Evolutionary conservation across 2,888 invertebrate species (phyloP).

Genomic region (Agrilus biguttatus): DNA sequence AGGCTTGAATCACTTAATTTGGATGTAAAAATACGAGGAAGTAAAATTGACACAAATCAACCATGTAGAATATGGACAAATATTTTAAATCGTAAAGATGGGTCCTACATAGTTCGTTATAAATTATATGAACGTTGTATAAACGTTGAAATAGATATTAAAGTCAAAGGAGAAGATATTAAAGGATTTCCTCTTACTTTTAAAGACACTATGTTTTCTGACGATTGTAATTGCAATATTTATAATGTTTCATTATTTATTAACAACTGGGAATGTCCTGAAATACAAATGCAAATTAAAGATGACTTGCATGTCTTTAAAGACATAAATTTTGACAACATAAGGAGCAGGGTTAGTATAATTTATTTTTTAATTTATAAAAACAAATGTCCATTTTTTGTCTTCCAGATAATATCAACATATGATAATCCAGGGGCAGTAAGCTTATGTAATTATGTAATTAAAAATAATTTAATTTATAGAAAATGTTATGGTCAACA

Average conservation of each 20-base stretch:
- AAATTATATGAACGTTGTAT: constrained; percentile 62
- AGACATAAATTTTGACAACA: constrained; percentile 52
- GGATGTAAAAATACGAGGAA: constrained; percentile 42
- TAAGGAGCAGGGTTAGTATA: constrained; percentile 31
- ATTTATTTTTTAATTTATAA: background rate
- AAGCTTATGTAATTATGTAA: constrained; percentile 80
- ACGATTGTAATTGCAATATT: constrained; percentile 73
- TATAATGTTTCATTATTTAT: constrained; percentile 49
- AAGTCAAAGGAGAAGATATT: constrained; percentile 46
- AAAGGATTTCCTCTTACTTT: constrained; percentile 48
- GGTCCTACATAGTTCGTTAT: constrained; percentile 70
- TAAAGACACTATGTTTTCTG: constrained; percentile 57
- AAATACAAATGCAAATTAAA: constrained; percentile 52
- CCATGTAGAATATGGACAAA: constrained; percentile 62
- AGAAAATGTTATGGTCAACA: constrained; percentile 87
- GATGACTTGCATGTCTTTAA: constrained; percentile 55
- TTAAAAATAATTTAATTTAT: constrained; percentile 70
- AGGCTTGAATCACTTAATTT: constrained; percentile 17
- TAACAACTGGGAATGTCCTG: constrained; percentile 47
- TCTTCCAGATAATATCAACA: constrained; percentile 36
- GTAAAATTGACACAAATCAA: constrained; percentile 31
- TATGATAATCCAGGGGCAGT: constrained; percentile 68
- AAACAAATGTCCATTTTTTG: constrained; percentile 3
- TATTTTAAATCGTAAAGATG: constrained; percentile 69
- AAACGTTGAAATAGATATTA: constrained; percentile 53